Conservation (phyloP, 64 coral and sea anemone genomes). For the Dendronephthya gigantea region DNA sequence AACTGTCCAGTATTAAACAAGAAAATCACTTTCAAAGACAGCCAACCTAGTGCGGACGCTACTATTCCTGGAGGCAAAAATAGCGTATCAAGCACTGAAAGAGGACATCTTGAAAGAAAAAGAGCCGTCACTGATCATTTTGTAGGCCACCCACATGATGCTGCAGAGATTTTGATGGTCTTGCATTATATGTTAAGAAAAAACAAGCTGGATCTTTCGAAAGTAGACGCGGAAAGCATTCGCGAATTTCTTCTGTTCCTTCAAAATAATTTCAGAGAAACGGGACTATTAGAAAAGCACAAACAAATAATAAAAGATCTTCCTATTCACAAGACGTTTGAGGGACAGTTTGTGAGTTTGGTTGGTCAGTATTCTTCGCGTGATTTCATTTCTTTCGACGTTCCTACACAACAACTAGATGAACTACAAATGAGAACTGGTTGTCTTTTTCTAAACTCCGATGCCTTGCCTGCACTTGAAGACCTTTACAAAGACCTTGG, state of each 20-base stretch:
- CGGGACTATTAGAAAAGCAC: neutral
- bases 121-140: neutral
- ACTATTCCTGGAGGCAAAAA: neutral
- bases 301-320: neutral
- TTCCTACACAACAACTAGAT: neutral
- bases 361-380: neutral
- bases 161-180: neutral
- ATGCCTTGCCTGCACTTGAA: neutral
- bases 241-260: neutral
- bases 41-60: neutral
- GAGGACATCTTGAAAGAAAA: neutral
- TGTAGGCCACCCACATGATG: neutral
- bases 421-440: neutral
- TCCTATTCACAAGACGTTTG: neutral
- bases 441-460: neutral
- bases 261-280: neutral
- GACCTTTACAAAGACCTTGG: neutral
- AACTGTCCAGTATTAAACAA: neutral
- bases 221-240: neutral
- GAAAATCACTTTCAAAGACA: neutral
- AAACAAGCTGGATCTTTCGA: neutral
- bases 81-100: neutral
- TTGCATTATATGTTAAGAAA: neutral
- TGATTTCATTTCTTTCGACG: neutral
- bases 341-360: neutral